Evolutionary conservation across 2,888 invertebrate species (phyloP), one percentile per base, ranked within the genome.

Genomic region (Latrodectus elegans): DNA sequence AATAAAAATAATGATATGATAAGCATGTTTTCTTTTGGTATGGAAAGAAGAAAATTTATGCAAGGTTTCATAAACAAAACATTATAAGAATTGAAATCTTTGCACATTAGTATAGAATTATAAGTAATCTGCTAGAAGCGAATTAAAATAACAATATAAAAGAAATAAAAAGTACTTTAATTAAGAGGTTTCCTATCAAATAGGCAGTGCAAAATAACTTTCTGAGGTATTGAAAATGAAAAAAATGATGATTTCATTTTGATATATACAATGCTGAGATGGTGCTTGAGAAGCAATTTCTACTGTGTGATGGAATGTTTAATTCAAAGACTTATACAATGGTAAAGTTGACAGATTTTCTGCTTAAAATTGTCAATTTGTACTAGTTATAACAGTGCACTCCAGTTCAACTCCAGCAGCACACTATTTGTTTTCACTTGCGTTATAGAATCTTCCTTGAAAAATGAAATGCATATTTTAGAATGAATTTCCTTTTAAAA

Each of bases 371-470:
- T 72, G 22, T n/a, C 51, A 52, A 60, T 65, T 64, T 64, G 75
- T 60, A 75, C 64, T 75, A 38, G 60, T 77, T 72, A 22, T 55
- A 75, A 75, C 68, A 83, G 78, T 83, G 87, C 83, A 79, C 68
- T 82, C 76, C 86, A 77, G 70, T 67, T 70, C 51, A 78, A 53
- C 75, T 85, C 84, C 77, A 53, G 17, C 15, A 26, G 64, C 75
- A 82, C 82, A 84, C 65, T 64, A 65, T 78, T 67, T 67, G 78
- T 84, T 87, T 87, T 88, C 76, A 87, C 86, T 82, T 81, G 72
- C 77, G 71, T 76, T 15, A 15, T 15, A n/a, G n/a, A 60, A 60
- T n/a, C n/a, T n/a, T 60, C 60, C n/a, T 60, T 60, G n/a, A 6
- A 15, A 60, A 60, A 60, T 60, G 12, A 60, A 60, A 60, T 60